Evolutionary conservation across 2,113 vertebrate species (phyloP).

Genomic region (Myotis lucifugus): DNA sequence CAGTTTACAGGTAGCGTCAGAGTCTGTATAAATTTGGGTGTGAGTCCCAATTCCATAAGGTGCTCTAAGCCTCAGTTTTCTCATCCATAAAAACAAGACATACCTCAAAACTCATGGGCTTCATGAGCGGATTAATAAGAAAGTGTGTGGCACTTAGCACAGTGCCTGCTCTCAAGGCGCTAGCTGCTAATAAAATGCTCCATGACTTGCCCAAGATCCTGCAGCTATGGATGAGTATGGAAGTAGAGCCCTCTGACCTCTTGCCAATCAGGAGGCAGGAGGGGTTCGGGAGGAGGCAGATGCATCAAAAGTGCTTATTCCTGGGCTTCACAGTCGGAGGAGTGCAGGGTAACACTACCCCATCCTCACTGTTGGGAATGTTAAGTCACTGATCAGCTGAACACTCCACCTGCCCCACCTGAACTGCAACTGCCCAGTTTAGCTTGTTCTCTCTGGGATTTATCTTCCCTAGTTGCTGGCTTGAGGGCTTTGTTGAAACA

Average conservation of each 20-base stretch:
- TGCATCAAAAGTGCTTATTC: background rate
- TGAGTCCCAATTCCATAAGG: background rate
- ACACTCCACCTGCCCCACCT: background rate
- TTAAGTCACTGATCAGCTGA: background rate
- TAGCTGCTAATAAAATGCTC: background rate
- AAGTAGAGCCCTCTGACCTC: background rate
- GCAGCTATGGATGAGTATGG: background rate
- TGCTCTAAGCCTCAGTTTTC: background rate
- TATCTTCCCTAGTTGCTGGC: background rate
- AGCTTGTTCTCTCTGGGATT: background rate
- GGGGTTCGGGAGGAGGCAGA: background rate
- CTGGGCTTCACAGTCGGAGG: background rate
- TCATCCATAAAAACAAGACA: background rate
- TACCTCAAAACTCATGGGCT: background rate
- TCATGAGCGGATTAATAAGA: background rate
- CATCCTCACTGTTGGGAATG: background rate
- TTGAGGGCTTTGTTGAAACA: background rate
- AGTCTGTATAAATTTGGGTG: background rate
- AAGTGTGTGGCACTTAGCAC: background rate
- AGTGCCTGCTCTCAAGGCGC: background rate
- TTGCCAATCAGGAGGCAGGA: background rate
- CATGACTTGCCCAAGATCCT: rapidly evolving
- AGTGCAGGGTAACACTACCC: background rate
- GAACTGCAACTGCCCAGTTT: background rate
- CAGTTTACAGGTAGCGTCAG: background rate